A percentile compares a stretch with the other conserved stretches of the same genome.
These are phyloP conservation scores for Salvelinus fontinalis DNA, from an alignment of 2,113 vertebrate genomes.

Conservation along the genomic window DNA sequence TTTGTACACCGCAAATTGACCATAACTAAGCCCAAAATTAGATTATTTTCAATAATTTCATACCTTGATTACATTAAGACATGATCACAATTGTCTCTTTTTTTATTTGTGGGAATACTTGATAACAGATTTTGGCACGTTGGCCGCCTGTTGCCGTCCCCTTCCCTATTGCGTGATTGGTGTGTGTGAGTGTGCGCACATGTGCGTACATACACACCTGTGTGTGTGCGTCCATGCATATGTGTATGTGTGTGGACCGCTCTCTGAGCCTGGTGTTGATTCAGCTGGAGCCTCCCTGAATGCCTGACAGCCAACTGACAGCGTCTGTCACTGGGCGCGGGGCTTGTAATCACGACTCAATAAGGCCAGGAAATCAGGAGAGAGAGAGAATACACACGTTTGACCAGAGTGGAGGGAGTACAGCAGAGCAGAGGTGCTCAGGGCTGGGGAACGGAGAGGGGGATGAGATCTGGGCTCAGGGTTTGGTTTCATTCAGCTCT, in stretches of 20 bases:
- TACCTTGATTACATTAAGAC: too few species aligned
- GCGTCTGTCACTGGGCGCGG: constrained; percentile 59
- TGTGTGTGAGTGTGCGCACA: too few species aligned
- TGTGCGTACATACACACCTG: too few species aligned
- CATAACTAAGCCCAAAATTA: too few species aligned
- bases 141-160: too few species aligned
- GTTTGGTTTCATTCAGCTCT: constrained; percentile 1
- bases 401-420: constrained; percentile 32
- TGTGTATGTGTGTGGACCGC: not conserved
- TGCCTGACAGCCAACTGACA: constrained; percentile 56
- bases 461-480: constrained; percentile 5
- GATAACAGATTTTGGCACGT: too few species aligned
- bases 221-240: constrained; percentile 5
- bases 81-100: too few species aligned
- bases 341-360: constrained; percentile 71
- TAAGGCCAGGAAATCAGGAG: constrained; percentile 61
- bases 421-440: constrained; percentile 50
- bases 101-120: too few species aligned
- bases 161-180: too few species aligned
- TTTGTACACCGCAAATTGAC: too few species aligned
- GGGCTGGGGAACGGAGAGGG: constrained; percentile 30
- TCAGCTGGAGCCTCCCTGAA: constrained; percentile 69
- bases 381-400: constrained; percentile 30
- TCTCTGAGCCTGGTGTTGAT: constrained; percentile 63
- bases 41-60: too few species aligned